Evolutionary conservation across 2,888 invertebrate genomes (phyloP).

Genomic region (Catocala nupta): DNA sequence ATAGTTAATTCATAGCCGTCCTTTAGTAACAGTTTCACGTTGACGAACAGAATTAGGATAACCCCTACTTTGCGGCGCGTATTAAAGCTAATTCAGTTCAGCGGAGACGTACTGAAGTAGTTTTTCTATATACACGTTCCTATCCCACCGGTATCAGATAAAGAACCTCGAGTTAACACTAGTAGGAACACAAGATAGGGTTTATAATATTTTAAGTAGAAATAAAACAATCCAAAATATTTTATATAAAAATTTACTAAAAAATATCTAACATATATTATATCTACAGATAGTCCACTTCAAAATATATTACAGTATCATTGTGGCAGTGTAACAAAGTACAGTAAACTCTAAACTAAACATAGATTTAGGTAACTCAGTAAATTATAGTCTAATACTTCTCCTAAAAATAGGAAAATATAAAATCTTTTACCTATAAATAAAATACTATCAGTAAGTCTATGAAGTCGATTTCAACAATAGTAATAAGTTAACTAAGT

Average conservation of each 20-base stretch:
- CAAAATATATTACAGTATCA: conserved; percentile 70
- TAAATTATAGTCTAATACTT: conserved; percentile 50
- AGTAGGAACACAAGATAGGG: too few species aligned
- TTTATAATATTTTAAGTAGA: neutral
- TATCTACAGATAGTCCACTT: conserved; percentile 65
- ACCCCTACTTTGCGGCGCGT: too few species aligned
- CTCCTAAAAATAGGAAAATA: conserved; percentile 54
- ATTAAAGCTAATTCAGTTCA: too few species aligned
- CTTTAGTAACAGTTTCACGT: too few species aligned
- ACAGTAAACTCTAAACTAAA: conserved; percentile 53
- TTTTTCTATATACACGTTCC: too few species aligned
- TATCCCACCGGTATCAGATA: too few species aligned
- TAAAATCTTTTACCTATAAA: conserved; percentile 46
- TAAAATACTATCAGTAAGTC: conserved; percentile 55
- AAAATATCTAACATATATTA: conserved; percentile 69
- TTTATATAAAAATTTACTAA: conserved; percentile 72
- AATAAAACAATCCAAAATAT: conserved; percentile 40
- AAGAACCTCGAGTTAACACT: neutral
- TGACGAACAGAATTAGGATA: too few species aligned
- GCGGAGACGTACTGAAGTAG: too few species aligned
- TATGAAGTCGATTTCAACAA: conserved; percentile 59
- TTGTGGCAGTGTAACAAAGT: conserved; percentile 70
- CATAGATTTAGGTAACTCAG: conserved; percentile 76
- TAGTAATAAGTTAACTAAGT: conserved; percentile 65
- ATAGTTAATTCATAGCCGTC: too few species aligned